Evolutionary conservation across 2,113 vertebrate species (phyloP), one percentile per base, ranked within the genome.

Genomic region (Tragulus kanchil): DNA sequence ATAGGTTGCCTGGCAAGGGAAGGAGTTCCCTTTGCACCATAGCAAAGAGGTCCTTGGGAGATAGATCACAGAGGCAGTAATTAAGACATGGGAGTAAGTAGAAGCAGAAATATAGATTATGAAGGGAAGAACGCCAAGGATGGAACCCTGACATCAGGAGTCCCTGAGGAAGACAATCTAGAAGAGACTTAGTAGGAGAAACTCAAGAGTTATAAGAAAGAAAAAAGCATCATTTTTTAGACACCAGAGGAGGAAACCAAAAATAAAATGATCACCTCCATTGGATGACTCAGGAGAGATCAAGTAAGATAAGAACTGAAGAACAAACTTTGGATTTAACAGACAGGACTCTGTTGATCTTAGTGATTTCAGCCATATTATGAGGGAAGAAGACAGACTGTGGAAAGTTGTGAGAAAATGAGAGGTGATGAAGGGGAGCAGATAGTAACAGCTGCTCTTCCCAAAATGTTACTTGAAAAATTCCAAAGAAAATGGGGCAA

Each of bases 181-280:
- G 48, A 88, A 45, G 50, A 77, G 11, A 92, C 8, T 48, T 17
- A 52, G 58, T 79, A 92, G 21, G 8, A 95, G 9, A 92, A 69
- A 59, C 5, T 65, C 56, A 61, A 59, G 54, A 82, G 21, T 10
- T 28, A 81, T 36, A 12, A 89, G 31, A 50, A 31, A 89, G 67
- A 90, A 79, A 85, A 52, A 10, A 84, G 14, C 19, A 67, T 75
- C 28, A 28, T 90, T 56, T 95, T 56, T 45, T 64, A 8, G 77
- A 93, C 86, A 75, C 31, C 59, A 95, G 50, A 69, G 64, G 17
- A 84, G 23, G n/a, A 89, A 42, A 45, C 21, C 6, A 92, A 77
- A 64, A 87, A 73, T 79, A 92, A 86, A 95, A 79, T 62, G 58
- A 7, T 65, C 52, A 95, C 19, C 6, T 94, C 77, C 28, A 75